Percentiles rank a stretch among this genome's conserved stretches.
These are phyloP conservation scores for Rhaphigaster nebulosa DNA, from an alignment of 2,888 invertebrate species.

Conservation along the genomic window DNA sequence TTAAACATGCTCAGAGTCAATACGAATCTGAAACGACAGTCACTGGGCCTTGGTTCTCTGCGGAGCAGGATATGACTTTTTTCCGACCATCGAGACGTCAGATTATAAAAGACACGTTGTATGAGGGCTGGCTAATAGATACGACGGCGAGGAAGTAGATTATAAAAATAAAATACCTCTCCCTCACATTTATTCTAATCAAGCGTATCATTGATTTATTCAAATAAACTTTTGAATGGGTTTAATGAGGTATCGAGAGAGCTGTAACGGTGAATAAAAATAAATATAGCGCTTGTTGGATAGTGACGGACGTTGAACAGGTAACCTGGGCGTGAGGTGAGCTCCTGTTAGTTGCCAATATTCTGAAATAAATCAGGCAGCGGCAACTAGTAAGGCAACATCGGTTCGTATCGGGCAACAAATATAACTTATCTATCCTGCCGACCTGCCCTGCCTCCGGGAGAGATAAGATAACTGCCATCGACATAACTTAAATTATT, in stretches of 20 bases:
- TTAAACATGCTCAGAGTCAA: background rate
- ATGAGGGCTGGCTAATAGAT: background rate
- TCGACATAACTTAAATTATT: background rate
- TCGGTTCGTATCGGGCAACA: background rate
- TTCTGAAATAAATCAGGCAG: conserved; percentile 21
- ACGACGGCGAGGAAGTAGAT: background rate
- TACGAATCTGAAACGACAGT: conserved; percentile 11
- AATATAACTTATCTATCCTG: conserved; percentile 20
- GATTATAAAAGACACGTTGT: conserved; percentile 5
- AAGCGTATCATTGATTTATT: conserved; percentile 36
- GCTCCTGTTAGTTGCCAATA: background rate
- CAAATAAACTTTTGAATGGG: conserved; percentile 32
- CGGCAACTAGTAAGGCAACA: background rate
- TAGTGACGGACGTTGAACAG: background rate
- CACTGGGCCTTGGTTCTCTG: background rate
- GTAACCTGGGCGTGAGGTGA: background rate
- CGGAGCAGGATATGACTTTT: conserved; percentile 11
- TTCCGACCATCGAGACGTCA: background rate
- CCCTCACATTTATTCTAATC: background rate
- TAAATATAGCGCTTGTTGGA: background rate
- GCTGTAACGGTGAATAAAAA: conserved; percentile 34
- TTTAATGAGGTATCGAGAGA: conserved; percentile 40
- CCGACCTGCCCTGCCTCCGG: background rate
- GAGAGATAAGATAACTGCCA: conserved; percentile 5
- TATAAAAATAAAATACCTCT: background rate